Percentiles rank a stretch among this genome's conserved stretches.
These are phyloP conservation scores for Nemotelus pantherinus DNA, from an alignment of 2,888 invertebrate genomes.

Conservation along the genomic window DNA sequence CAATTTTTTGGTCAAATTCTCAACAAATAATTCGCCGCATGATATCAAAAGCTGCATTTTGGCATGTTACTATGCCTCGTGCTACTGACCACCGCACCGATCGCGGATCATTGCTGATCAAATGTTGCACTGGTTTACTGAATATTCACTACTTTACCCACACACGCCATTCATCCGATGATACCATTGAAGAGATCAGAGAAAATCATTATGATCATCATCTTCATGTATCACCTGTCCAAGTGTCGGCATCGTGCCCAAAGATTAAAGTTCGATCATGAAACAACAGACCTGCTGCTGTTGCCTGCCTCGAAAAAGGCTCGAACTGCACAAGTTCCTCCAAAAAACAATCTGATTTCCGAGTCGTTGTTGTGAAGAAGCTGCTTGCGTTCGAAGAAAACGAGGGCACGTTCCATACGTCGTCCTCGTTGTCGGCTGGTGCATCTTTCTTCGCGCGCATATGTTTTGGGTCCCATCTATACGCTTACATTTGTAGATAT, in stretches of 20 bases:
- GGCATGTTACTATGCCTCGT: background rate
- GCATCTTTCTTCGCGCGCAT: background rate
- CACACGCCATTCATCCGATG: conserved; percentile 22
- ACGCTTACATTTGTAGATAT: background rate
- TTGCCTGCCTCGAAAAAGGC: conserved; percentile 4
- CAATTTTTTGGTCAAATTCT: conserved; percentile 4
- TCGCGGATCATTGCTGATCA: too few relatives aligned
- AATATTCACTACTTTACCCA: background rate
- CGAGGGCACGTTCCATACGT: background rate
- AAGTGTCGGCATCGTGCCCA: conserved; percentile 41
- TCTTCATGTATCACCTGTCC: conserved; percentile 38
- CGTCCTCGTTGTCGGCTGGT: background rate
- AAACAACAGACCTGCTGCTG: conserved; percentile 7
- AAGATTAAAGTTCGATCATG: conserved; percentile 36
- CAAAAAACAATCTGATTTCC: conserved; percentile 16
- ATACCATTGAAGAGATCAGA: conserved; percentile 30
- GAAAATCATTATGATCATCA: conserved; percentile 30
- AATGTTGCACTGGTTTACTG: conserved; percentile 24
- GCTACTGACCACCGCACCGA: background rate
- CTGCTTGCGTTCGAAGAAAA: background rate
- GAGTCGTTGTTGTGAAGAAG: background rate
- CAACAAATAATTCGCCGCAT: background rate
- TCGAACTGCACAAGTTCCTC: background rate
- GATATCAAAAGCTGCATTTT: background rate
- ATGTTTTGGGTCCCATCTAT: background rate